These are phyloP conservation scores for Macquaria australasica DNA, from an alignment of 2,113 vertebrate species.

Conservation along the genomic window DNA sequence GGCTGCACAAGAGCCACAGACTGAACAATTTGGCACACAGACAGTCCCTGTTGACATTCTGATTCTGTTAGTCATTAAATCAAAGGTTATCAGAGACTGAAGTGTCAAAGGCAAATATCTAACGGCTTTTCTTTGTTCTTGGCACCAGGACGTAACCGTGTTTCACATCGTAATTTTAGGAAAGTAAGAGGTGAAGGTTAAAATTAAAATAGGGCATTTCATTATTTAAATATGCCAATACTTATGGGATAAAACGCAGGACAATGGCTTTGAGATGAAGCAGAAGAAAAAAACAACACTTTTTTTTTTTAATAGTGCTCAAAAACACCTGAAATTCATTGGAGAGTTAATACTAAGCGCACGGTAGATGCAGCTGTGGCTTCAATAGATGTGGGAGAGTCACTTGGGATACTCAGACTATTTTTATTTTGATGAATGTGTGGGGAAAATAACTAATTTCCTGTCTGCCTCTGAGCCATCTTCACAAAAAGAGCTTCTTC, in stretches of 20 bases:
- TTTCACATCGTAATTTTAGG: constrained; percentile 18
- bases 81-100: constrained; percentile 64
- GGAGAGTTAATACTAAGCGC: constrained; percentile 53
- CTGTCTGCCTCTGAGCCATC: constrained; percentile 73
- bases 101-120: constrained; percentile 53
- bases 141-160: neutral
- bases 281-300: constrained; percentile 4
- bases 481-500: constrained; percentile 55
- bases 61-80: constrained; percentile 54
- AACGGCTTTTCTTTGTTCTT: constrained; percentile 38
- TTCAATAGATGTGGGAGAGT: constrained; percentile 58
- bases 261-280: constrained; percentile 48
- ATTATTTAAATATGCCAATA: constrained; percentile 53
- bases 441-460: constrained; percentile 75
- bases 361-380: constrained; percentile 61
- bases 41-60: constrained; percentile 38
- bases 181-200: constrained; percentile 41
- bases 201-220: constrained; percentile 53
- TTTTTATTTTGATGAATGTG: constrained; percentile 80
- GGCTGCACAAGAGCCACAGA: constrained; percentile 30
- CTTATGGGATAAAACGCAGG: constrained; percentile 36
- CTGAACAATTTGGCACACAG: constrained; percentile 36
- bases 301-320: constrained; percentile 52
- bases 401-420: constrained; percentile 73
- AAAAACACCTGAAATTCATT: constrained; percentile 70